A percentile compares a stretch with the other conserved stretches of the same genome.
These are phyloP conservation scores for Oryzias sinensis DNA, from an alignment of 2,797 vertebrate genomes.

Conservation along the genomic window DNA sequence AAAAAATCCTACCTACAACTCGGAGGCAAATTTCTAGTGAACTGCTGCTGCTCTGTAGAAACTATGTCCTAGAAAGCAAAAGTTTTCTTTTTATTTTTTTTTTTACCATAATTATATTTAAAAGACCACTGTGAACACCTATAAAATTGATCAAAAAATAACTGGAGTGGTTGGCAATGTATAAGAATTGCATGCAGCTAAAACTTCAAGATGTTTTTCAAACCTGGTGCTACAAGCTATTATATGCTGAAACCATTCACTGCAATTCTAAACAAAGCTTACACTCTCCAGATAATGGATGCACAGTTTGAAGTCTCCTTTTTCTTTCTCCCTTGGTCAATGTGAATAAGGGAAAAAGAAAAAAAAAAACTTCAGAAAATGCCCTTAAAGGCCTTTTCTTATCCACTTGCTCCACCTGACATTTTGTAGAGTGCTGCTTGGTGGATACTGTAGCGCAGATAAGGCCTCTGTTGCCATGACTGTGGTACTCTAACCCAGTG, in stretches of 20 bases:
- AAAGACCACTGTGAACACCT: too few species aligned
- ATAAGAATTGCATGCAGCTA: too few species aligned
- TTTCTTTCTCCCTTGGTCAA: constrained; percentile 9
- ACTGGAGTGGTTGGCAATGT: too few species aligned
- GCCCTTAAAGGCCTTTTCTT: constrained; percentile 19
- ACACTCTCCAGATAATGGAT: constrained; percentile 7
- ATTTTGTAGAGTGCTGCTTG: constrained; percentile 41
- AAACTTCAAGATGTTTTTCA: too few species aligned
- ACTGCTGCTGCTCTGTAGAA: too few species aligned
- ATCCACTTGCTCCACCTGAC: constrained; percentile 39
- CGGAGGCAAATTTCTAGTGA: too few species aligned
- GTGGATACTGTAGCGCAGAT: constrained; percentile 28
- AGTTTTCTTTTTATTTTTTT: too few species aligned
- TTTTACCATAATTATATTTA: too few species aligned
- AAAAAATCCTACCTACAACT: too few species aligned
- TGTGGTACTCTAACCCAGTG: constrained; percentile 8
- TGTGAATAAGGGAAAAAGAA: constrained; percentile 12
- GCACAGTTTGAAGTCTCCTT: neutral
- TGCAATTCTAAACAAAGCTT: neutral
- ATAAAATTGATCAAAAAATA: too few species aligned
- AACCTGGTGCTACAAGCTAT: neutral
- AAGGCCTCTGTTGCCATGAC: constrained; percentile 41
- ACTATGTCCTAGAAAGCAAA: too few species aligned
- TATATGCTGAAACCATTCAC: neutral
- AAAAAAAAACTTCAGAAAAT: constrained; percentile 14